Evolutionary conservation across 2,113 vertebrate species (phyloP).

Genomic region (Puma concolor): DNA sequence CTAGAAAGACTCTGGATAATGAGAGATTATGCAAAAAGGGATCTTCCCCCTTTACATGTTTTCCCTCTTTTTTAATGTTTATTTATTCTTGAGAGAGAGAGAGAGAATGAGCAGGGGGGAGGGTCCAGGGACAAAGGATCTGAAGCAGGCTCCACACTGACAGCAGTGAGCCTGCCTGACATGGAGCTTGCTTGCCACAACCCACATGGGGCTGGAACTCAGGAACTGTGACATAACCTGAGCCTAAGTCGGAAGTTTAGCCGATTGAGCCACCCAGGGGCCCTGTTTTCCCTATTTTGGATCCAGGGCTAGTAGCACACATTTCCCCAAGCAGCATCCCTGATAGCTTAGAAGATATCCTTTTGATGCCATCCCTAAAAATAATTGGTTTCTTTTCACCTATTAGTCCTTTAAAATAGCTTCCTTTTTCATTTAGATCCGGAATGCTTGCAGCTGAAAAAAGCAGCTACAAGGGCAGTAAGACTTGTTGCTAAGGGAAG

Average conservation of each 20-base stretch:
- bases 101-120: too few relatives aligned
- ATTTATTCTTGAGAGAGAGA: too few relatives aligned
- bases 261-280: too few relatives aligned
- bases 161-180: too few relatives aligned
- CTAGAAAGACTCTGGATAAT: neutral
- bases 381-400: slow-evolving; percentile 34
- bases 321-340: neutral
- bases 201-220: too few relatives aligned
- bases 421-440: neutral
- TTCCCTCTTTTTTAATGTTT: neutral
- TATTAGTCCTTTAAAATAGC: neutral
- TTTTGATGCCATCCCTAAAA: neutral
- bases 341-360: neutral
- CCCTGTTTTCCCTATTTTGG: neutral
- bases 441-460: neutral
- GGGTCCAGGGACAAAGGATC: too few relatives aligned
- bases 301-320: neutral
- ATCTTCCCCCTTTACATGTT: neutral
- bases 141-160: too few relatives aligned
- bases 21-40: neutral
- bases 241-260: too few relatives aligned
- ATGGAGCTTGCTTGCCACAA: too few relatives aligned
- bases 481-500: neutral
- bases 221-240: too few relatives aligned
- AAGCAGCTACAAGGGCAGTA: neutral